Percentiles rank a stretch among this genome's conserved stretches.
Evolutionary conservation across 2,797 vertebrate species (phyloP).

Genomic region (Argentina silus): DNA sequence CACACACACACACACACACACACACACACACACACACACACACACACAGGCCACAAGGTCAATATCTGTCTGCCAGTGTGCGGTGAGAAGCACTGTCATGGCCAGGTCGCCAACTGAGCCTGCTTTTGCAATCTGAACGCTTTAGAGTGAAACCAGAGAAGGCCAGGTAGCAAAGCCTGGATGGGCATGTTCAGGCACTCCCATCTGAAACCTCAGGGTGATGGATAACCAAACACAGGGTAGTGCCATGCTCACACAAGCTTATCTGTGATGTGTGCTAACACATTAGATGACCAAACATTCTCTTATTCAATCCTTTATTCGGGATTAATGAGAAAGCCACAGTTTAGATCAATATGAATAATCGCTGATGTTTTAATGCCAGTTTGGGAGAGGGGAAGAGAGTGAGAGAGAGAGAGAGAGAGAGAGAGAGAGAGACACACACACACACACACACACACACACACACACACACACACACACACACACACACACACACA

Average conservation of each 20-base stretch:
- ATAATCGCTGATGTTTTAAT: not conserved
- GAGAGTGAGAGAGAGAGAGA: not conserved
- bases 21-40: slow-evolving; percentile 8
- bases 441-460: too few species aligned
- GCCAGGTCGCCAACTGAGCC: slow-evolving; percentile 21
- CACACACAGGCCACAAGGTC: not conserved
- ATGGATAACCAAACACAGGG: not conserved
- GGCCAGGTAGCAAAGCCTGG: slow-evolving; percentile 22
- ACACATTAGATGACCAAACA: slow-evolving; percentile 1
- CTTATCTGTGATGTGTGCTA: slow-evolving; percentile 3
- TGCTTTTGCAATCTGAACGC: slow-evolving; percentile 20
- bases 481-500: too few species aligned
- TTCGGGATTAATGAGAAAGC: not conserved
- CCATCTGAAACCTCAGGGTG: not conserved
- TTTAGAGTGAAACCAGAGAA: slow-evolving; percentile 17
- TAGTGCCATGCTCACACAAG: not conserved
- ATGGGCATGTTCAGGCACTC: slow-evolving; percentile 1
- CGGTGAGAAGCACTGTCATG: not conserved
- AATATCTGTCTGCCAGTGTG: slow-evolving; percentile 5
- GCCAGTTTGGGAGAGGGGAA: not conserved
- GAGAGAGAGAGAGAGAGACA: not conserved
- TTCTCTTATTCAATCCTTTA: not conserved
- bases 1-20: not conserved
- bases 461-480: too few species aligned
- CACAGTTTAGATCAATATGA: slow-evolving; percentile 4